phyloP scores from a whole-genome alignment of 2,888 invertebrate genomes.

The Caenorhabditis sulstoni region DNA sequence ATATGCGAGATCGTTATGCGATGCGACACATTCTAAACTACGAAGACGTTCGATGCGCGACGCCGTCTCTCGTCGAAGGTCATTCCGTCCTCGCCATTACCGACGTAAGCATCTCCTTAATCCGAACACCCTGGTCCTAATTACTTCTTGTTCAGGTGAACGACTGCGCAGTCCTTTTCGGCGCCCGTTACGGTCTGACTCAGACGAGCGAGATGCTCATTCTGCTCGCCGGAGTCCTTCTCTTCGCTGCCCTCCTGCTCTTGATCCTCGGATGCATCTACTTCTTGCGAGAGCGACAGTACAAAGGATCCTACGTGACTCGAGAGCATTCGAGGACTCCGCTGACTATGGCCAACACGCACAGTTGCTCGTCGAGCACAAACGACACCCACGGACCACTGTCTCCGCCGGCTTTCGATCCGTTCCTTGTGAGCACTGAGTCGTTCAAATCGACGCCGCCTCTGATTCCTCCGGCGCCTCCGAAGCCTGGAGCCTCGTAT shows the following conservation, averaged over 20 bases:
- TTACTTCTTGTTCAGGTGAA: conserved; percentile 69
- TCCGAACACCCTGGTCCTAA: background rate
- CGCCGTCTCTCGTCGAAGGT: conserved; percentile 72
- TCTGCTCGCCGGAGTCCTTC: conserved; percentile 73
- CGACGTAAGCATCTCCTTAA: conserved; percentile 51
- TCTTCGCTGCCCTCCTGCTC: conserved; percentile 68
- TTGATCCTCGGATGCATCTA: conserved; percentile 73
- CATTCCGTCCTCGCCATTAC: conserved; percentile 68
- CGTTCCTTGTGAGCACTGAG: conserved; percentile 46
- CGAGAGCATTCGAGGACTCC: conserved; percentile 74
- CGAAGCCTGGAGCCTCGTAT: conserved; percentile 65
- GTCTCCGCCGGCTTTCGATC: conserved; percentile 42
- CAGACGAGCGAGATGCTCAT: conserved; percentile 74
- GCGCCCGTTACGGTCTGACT: conserved; percentile 78
- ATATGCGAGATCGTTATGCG: conserved; percentile 70
- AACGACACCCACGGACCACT: conserved; percentile 51
- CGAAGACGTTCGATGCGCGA: conserved; percentile 73
- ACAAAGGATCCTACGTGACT: conserved; percentile 76
- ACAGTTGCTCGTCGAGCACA: conserved; percentile 61
- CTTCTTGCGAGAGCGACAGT: conserved; percentile 69
- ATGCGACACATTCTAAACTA: conserved; percentile 73
- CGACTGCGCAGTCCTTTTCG: conserved; percentile 79
- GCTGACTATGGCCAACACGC: conserved; percentile 69
- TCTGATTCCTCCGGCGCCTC: conserved; percentile 68
- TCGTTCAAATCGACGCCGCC: conserved; percentile 60